phyloP scores from a whole-genome alignment of 53 echinoderm and acorn worm species.

The Zoroaster sp. region DNA sequence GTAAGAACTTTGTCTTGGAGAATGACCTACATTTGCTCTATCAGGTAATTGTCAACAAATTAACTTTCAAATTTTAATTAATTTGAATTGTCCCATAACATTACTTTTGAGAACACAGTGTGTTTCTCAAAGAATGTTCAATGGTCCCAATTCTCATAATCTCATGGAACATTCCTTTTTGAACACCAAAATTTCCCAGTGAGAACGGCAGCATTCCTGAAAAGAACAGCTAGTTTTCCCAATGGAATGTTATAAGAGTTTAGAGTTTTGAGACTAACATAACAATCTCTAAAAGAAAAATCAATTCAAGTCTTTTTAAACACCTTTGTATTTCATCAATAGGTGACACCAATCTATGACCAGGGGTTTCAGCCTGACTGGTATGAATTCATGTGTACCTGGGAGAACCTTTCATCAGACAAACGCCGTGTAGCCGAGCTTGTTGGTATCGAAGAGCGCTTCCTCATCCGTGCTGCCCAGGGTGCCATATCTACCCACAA shows the following conservation, averaged over 20 bases:
- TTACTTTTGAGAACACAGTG: too few relatives aligned
- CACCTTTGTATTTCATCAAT: neutral
- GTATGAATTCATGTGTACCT: slow-evolving; percentile 92
- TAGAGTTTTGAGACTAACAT: too few relatives aligned
- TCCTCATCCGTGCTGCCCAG: slow-evolving; percentile 84
- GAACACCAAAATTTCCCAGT: too few relatives aligned
- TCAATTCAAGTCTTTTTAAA: neutral
- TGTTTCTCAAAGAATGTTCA: too few relatives aligned
- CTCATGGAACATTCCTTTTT: too few relatives aligned
- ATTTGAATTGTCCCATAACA: too few relatives aligned
- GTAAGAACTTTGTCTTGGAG: slow-evolving; percentile 99
- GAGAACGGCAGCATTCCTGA: too few relatives aligned
- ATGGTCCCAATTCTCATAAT: too few relatives aligned
- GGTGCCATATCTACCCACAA: slow-evolving; percentile 70
- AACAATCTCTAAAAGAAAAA: too few relatives aligned
- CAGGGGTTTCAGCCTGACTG: slow-evolving; percentile 90
- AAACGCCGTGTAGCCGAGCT: slow-evolving; percentile 89
- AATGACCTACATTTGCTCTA: slow-evolving; percentile 96
- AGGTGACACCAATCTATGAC: slow-evolving; percentile 99
- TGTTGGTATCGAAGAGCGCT: slow-evolving; percentile 95
- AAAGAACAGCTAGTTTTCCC: too few relatives aligned
- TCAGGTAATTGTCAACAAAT: slow-evolving; percentile 49
- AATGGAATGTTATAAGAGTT: too few relatives aligned
- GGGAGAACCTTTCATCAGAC: slow-evolving; percentile 89
- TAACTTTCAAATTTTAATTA: too few relatives aligned